Evolutionary conservation across 2,888 invertebrate genomes (phyloP), one percentile per base, ranked within the genome.

Genomic region (Brachyopa scutellaris): DNA sequence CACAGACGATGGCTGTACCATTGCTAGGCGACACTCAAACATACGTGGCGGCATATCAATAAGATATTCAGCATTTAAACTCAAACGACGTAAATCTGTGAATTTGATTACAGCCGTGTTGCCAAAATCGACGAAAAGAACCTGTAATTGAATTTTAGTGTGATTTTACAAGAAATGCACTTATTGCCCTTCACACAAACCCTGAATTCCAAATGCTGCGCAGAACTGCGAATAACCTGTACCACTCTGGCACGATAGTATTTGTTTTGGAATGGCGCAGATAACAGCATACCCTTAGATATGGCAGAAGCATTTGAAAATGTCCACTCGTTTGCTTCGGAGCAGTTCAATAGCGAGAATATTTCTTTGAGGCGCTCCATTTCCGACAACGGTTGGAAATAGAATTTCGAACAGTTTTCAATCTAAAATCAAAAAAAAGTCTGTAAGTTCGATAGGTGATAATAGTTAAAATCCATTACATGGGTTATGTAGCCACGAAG

Each of bases 41-140:
- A 95, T 94, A 19, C 94, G 90, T 36, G 94, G 93, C 26, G 94
- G 93, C 42, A 88, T 86, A 21, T 89, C 87, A 1, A 74, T 23
- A 8, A 86, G 69, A 2, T 87, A 80, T 1, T 85, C 59, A 0
- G 87, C 80, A 66, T 84, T 82, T 2, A 74, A 72, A 0, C 88
- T 85, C 45, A 92, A 86, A 0, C 89, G 87, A 59, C 91, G 92
- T 38, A 94, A 84, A 72, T 92, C 91, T 53, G 90, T 86, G 57
- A 88, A 84, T 57, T 88, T 86, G 29, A 94, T 90, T 40, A 90
- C 89, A 0, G 90, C 92, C 13, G 88, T 91, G 85, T 93, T 93
- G 11, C 97, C 97, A 88, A 93, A 95, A 91, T 98, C 97, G 57
- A 97, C 93, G 88, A 94, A 97, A 59, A 93, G 91, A 2, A 97